Base-by-base conservation (phyloP, 2,888 invertebrate genomes). In the Euphydryas editha region DNA sequence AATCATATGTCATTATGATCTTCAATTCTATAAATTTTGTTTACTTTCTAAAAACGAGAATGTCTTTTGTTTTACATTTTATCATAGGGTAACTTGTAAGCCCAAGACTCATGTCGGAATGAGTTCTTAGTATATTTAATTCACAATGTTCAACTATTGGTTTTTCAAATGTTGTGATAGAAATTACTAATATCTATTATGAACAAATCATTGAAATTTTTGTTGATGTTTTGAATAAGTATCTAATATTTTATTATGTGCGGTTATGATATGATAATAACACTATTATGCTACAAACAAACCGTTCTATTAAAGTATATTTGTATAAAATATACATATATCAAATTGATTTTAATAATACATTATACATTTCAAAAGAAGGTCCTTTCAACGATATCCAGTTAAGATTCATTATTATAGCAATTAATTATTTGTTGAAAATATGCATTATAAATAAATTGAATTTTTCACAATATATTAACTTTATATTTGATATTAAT, bases 1-100 rank as follows among this genome's bases (percentile, higher is more conserved):
- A 58, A 57, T 62, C 47, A 11, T 36, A 42, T 4, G 15, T 57
- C 39, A 42, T 10, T 15, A 13, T 42, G 21, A 21, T 51, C 24
- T 24, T n/a, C 7, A 20, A 15, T 51, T 51, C 5, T 24, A 24
- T 13, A 13, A 6, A 6, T 15, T 15, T 11, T 49, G 13, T 21
- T 21, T 1, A 15, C 49, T 1, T 24, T 21, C 15, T 49, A 49
- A 11, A 49, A 20, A 15, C 5, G 21, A 49, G 21, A 49, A 10
- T 8, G 18, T 1, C 6, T n/a, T 44, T 42, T 42, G 36, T 36
- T 13, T 10, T 11, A 39, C 13, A 39, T 39, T 10, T 7, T 39
- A 39, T 39, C 13, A 39, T 39, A 39, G 8, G 13, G 6, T 39
- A 13, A 39, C n/a, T n/a, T n/a, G n/a, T n/a, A n/a, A n/a, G n/a